Conservation (phyloP, 1,140 invertebrate genomes). For the Aporrectodea caliginosa region DNA sequence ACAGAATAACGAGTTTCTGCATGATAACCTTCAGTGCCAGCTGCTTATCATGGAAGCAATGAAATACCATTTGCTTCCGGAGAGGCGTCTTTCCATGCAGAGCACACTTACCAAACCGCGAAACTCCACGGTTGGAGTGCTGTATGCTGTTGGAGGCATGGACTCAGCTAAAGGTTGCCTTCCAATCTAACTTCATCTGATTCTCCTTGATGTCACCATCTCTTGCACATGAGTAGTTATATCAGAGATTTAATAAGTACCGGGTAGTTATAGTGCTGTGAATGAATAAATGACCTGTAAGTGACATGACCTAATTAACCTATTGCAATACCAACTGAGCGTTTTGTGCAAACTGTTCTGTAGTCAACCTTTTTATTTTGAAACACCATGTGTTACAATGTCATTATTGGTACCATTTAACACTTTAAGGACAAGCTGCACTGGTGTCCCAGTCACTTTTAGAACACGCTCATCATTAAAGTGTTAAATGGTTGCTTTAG, state of each 20-base stretch:
- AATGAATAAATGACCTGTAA: neutral
- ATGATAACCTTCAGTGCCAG: slow-evolving; percentile 69
- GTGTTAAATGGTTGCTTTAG: too few relatives aligned
- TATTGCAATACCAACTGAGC: neutral
- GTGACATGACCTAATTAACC: neutral
- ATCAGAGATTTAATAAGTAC: neutral
- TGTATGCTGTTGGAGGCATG: slow-evolving; percentile 86
- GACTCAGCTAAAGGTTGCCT: slow-evolving; percentile 74
- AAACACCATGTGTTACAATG: too few relatives aligned
- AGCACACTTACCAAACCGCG: slow-evolving; percentile 76
- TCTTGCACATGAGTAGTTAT: neutral
- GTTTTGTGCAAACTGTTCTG: neutral
- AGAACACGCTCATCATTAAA: too few relatives aligned
- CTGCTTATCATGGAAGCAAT: slow-evolving; percentile 87
- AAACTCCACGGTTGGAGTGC: slow-evolving; percentile 81
- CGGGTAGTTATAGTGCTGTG: neutral
- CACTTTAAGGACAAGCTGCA: too few relatives aligned
- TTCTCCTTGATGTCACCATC: neutral
- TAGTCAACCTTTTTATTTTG: neutral
- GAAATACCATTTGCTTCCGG: slow-evolving; percentile 85
- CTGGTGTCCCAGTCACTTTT: too few relatives aligned
- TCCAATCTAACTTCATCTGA: neutral
- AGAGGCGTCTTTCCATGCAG: slow-evolving; percentile 70
- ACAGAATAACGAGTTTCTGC: slow-evolving; percentile 65
- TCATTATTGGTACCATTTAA: too few relatives aligned